Evolutionary conservation across 2,797 vertebrate species (phyloP), one percentile per base, ranked within the genome.

Genomic region (Propithecus deckenii): DNA sequence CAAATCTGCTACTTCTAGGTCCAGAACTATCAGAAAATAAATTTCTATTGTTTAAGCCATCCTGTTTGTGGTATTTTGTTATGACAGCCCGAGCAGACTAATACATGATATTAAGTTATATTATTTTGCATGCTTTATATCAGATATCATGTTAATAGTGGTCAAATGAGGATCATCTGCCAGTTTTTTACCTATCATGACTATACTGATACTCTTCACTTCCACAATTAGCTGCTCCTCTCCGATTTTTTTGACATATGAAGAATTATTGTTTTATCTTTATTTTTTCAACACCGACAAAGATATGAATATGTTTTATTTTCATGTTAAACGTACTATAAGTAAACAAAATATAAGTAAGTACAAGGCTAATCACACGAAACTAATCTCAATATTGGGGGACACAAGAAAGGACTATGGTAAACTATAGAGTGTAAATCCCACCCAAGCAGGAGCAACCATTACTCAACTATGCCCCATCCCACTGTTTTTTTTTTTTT

Each of bases 301-400:
- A 86, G 22, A 75, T 7, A 75, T 20, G 30, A 65, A 59, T 65
- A 80, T 7, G 13, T 46, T 72, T 89, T 89, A 38, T 86, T 72
- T 78, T 87, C 30, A 78, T 7, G 41, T 84, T 90, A 88, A 74
- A n/a, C 92, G 17, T 38, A 57, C 25, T 71, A 15, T 23, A 57
- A 87, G 18, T 87, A 87, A 91, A 61, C 22, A 83, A 83, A 89
- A 85, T 46, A 0, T 94, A 94, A 92, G 0, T 94, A 94, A 92
- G 63, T 38, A 25, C 7, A 30, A 65, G 20, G 46, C 46, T 76
- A 85, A 89, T 57, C n/a, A 79, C 35, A 14, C 65, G 20, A 89
- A 23, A 95, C 30, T 80, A 78, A 78, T 5, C 14, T 32, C 48
- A 43, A 35, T 35, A 59, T 43, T 25, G 74, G 25, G 6, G 28